Conservation (phyloP, 2,797 vertebrate genomes). For the Coregonus ussuriensis region DNA sequence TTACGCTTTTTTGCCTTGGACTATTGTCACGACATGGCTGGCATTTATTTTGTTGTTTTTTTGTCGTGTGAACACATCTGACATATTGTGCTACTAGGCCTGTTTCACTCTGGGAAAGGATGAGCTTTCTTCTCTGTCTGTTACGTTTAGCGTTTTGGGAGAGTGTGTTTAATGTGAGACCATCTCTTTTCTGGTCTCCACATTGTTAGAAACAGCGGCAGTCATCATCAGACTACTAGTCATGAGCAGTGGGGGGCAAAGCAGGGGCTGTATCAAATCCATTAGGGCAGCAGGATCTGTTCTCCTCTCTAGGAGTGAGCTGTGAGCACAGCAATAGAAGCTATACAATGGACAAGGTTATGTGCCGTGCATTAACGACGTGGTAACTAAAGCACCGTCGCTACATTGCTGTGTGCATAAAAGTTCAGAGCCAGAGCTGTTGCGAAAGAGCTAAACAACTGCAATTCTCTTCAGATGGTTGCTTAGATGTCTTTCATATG, state of each 20-base stretch:
- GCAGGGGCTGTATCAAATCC: conserved; percentile 1
- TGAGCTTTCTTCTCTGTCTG: not conserved
- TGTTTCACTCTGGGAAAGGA: not conserved
- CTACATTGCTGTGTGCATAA: not conserved
- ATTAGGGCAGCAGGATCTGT: not conserved
- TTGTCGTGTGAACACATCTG: not conserved
- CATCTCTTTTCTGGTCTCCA: not conserved
- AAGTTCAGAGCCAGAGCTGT: not conserved
- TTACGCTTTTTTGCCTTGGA: not conserved
- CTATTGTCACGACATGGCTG: not conserved
- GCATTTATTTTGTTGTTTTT: no score
- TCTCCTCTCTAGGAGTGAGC: not conserved
- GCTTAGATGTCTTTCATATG: not conserved
- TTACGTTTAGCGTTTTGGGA: not conserved
- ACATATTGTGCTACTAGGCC: not conserved
- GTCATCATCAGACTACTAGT: not conserved
- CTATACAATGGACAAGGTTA: not conserved
- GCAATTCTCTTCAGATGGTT: not conserved
- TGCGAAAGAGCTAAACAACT: not conserved
- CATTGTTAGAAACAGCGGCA: not conserved
- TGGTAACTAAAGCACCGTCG: not conserved
- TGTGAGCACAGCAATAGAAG: not conserved
- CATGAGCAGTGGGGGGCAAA: not conserved
- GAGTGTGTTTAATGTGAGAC: not conserved
- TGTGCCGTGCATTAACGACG: not conserved